phyloP scores from a whole-genome alignment of 1,140 invertebrate species.

The Zaprionus inermis region DNA sequence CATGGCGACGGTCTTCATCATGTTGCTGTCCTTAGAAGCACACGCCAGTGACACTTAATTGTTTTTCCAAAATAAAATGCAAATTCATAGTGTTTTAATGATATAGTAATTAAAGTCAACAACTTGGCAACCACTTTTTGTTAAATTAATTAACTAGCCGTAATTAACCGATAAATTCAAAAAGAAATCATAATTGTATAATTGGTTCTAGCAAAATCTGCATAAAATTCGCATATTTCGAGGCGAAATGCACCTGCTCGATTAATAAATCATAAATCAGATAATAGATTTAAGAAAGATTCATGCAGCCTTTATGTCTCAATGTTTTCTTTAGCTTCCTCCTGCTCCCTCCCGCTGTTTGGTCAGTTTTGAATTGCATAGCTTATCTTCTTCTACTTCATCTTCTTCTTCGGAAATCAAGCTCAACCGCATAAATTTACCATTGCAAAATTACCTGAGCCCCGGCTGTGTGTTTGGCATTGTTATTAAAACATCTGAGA shows the following conservation, averaged over 20 bases:
- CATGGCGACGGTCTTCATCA: background rate
- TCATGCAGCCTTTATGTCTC: slow-evolving; percentile 32
- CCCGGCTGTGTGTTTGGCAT: slow-evolving; percentile 53
- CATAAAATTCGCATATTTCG: slow-evolving; percentile 32
- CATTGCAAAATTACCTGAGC: slow-evolving; percentile 60
- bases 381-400: slow-evolving; percentile 15
- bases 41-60: slow-evolving; percentile 16
- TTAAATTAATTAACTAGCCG: slow-evolving; percentile 28
- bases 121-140: slow-evolving; percentile 24
- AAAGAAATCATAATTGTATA: slow-evolving; percentile 47
- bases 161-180: slow-evolving; percentile 41
- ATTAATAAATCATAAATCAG: slow-evolving; percentile 58
- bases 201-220: slow-evolving; percentile 53
- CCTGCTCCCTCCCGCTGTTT: slow-evolving; percentile 18
- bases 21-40: slow-evolving; percentile 35
- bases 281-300: slow-evolving; percentile 25
- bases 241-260: slow-evolving; percentile 12
- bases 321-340: slow-evolving; percentile 22
- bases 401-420: slow-evolving; percentile 5
- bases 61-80: slow-evolving; percentile 29
- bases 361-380: slow-evolving; percentile 48
- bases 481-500: slow-evolving; percentile 67
- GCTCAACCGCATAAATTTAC: slow-evolving; percentile 61
- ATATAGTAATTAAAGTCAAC: slow-evolving; percentile 35
- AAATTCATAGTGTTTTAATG: slow-evolving; percentile 34